Evolutionary conservation across 2,888 invertebrate genomes (phyloP).

Genomic region (Morpho achilles): DNA sequence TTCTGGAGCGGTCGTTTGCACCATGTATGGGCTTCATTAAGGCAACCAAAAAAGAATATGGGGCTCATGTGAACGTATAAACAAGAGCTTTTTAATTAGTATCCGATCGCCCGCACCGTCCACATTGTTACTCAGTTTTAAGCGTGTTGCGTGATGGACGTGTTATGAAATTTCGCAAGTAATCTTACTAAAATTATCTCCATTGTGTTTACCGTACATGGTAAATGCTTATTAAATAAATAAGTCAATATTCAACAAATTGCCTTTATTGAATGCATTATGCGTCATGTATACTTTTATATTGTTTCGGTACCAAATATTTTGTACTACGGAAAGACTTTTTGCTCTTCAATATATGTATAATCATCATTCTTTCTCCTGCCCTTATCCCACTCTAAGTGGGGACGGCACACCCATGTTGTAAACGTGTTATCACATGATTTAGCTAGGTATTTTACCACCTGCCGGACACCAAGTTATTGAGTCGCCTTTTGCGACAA

Average conservation of each 20-base stretch:
- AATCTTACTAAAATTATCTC: conserved; percentile 42
- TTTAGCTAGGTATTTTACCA: too few relatives aligned
- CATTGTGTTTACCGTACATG: conserved; percentile 34
- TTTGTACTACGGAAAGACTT: too few relatives aligned
- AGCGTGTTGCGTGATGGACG: conserved; percentile 37
- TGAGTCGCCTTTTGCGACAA: too few relatives aligned
- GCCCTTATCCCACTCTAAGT: too few relatives aligned
- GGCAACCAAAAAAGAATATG: conserved; percentile 44
- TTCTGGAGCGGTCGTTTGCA: conserved; percentile 53
- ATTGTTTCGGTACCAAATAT: too few relatives aligned
- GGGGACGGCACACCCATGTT: too few relatives aligned
- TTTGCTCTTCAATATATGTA: too few relatives aligned
- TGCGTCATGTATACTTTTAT: background rate
- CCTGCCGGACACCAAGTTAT: too few relatives aligned
- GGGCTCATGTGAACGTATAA: conserved; percentile 45
- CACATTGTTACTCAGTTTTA: conserved; percentile 22
- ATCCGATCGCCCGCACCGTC: conserved; percentile 34
- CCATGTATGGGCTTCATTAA: conserved; percentile 72
- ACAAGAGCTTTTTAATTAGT: conserved; percentile 60
- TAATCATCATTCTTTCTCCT: too few relatives aligned
- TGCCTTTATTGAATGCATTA: conserved; percentile 25
- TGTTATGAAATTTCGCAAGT: conserved; percentile 40
- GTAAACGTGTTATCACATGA: too few relatives aligned
- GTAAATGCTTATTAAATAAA: conserved; percentile 29
- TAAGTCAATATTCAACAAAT: conserved; percentile 29